Conservation (phyloP, 23 tunicate genomes). For the Aplidium turbinatum region DNA sequence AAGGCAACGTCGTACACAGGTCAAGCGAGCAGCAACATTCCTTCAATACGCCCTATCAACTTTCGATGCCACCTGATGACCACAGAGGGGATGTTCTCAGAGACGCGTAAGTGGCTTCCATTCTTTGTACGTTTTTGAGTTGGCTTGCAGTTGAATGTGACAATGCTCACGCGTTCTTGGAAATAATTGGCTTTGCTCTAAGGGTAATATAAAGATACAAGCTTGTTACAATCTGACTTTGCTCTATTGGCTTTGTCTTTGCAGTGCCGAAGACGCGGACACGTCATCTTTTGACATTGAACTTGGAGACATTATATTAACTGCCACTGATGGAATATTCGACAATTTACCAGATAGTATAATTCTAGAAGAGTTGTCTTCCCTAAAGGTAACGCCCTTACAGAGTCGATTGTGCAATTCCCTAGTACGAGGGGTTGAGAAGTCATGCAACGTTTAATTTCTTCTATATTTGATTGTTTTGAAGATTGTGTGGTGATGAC, state of each 20-base stretch:
- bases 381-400: conserved; percentile 59
- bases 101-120: conserved; percentile 46
- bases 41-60: conserved; percentile 93
- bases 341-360: conserved; percentile 84
- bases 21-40: conserved; percentile 85
- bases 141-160: too few relatives aligned
- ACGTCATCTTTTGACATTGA: conserved; percentile 61
- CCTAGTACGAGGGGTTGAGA: too few relatives aligned
- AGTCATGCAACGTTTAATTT: too few relatives aligned
- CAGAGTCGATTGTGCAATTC: too few relatives aligned
- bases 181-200: too few relatives aligned
- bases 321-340: conserved; percentile 97
- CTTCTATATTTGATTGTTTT: too few relatives aligned
- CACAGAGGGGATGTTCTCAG: conserved; percentile 42
- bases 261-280: conserved; percentile 74
- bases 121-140: too few relatives aligned
- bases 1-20: conserved; percentile 83
- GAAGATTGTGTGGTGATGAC: too few relatives aligned
- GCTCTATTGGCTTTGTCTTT: background rate
- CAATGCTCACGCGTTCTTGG: too few relatives aligned
- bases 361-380: conserved; percentile 58
- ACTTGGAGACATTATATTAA: conserved; percentile 86
- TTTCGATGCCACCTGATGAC: conserved; percentile 78
- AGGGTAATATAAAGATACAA: too few relatives aligned
- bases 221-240: too few relatives aligned